Evolutionary conservation across 2,113 vertebrate genomes (phyloP).

Genomic region (Anser cygnoides): DNA sequence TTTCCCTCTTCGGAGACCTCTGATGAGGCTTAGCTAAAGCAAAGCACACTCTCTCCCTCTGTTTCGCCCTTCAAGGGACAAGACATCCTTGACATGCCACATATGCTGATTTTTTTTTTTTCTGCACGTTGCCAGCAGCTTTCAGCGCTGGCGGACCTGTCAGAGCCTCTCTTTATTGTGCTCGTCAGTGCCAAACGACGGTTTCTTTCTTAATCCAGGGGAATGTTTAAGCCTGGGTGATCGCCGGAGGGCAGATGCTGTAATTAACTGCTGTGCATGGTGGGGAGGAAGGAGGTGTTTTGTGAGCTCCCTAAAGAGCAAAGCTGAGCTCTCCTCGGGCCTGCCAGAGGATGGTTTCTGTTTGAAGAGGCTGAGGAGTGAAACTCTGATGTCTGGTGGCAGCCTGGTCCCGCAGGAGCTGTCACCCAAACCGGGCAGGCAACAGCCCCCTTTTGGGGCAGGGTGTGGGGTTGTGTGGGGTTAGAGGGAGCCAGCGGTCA

Average conservation of each 20-base stretch:
- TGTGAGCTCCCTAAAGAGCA: neutral
- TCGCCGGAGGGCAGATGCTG: neutral
- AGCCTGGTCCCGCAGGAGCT: fast-evolving
- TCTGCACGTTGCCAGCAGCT: neutral
- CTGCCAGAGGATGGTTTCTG: neutral
- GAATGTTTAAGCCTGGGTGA: neutral
- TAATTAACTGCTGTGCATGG: neutral
- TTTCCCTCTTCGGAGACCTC: neutral
- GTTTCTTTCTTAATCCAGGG: neutral
- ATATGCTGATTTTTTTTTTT: neutral
- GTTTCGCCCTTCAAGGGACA: neutral
- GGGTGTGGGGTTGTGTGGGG: neutral
- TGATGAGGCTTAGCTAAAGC: neutral
- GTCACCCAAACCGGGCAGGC: neutral
- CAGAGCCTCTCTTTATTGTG: neutral
- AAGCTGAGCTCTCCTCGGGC: neutral
- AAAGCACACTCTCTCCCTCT: neutral
- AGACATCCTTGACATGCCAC: neutral
- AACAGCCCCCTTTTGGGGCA: neutral
- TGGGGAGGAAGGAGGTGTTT: neutral
- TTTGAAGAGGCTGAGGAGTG: neutral
- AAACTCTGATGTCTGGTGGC: fast-evolving
- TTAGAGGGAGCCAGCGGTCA: neutral
- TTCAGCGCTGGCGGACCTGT: neutral
- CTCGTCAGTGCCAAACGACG: neutral